Base-by-base conservation (phyloP, 2,113 vertebrate species). In the Aptenodytes forsteri region DNA sequence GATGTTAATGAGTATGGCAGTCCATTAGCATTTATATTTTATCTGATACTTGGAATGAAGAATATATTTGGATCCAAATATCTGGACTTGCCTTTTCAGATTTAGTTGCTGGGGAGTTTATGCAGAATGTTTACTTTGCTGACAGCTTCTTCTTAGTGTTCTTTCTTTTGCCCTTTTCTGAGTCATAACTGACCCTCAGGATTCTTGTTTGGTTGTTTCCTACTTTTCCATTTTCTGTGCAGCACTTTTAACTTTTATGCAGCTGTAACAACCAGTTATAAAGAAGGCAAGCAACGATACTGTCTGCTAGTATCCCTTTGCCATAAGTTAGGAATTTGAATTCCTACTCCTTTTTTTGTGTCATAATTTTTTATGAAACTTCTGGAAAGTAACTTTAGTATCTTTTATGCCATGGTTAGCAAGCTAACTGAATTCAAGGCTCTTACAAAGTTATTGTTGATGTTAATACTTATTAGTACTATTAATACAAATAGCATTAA, bases 111-210 rank as follows among this genome's bases (percentile, higher is more conserved):
- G 89, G 76, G 89, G 64, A 95, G 76, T 87, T 89, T 72, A 62
- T 2, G 12, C 50, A 0, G 16, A 87, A 44, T 93, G 91, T 95
- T 96, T 96, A 83, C 79, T 95, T 94, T 91, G 46, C 87, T 65
- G 54, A 88, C 61, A 80, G 62, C 54, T 87, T 58, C 56, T 72
- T 54, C 80, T 71, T 22, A 20, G 32, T 90, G 94, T 95, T 94
- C 49, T 90, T 94, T 90, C 83, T 95, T 97, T 86, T 88, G 78
- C 90, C 95, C 93, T 93, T 87, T 83, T 97, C 87, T 95, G 95
- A 97, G 95, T 95, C 96, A 96, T 88, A 77, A 40, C 46, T 95
- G 96, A 97, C 95, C 95, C 93, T 90, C 64, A 62, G 40, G 76
- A 92, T 89, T 95, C 91, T 80, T 95, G 61, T 82, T 91, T 38